phyloP scores from a whole-genome alignment of 1,140 invertebrate genomes.

The Ips typographus region DNA sequence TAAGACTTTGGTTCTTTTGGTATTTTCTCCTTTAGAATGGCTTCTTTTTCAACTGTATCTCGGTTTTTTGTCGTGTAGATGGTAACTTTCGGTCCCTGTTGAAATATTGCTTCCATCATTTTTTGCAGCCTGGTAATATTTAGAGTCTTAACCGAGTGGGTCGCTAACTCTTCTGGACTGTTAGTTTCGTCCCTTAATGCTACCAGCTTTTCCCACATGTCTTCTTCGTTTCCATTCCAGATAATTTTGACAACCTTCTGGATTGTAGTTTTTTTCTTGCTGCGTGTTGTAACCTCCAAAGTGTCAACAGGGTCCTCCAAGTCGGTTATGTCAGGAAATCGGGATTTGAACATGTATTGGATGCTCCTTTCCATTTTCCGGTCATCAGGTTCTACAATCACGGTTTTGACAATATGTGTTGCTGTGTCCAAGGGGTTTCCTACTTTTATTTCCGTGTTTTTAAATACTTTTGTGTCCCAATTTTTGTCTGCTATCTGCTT shows the following conservation, averaged over 20 bases:
- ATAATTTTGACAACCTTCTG: not conserved
- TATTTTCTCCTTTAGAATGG: not conserved
- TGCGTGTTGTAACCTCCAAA: not conserved
- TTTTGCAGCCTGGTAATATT: not conserved
- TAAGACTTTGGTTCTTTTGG: not conserved
- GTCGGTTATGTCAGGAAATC: too few relatives aligned
- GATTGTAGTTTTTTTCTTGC: not conserved
- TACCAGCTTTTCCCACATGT: not conserved
- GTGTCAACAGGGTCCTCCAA: too few relatives aligned
- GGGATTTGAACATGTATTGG: not conserved
- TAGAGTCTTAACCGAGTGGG: not conserved
- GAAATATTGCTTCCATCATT: conserved; percentile 1
- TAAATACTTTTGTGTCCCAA: not conserved
- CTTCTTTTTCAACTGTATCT: not conserved
- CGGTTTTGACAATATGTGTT: not conserved
- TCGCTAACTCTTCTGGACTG: not conserved
- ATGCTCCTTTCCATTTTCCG: not conserved
- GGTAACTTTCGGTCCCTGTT: not conserved
- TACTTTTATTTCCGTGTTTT: conserved; percentile 3
- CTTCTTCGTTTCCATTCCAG: not conserved
- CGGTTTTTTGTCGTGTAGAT: conserved; percentile 12
- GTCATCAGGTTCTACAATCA: not conserved
- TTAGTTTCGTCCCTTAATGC: not conserved
- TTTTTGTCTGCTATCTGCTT: too few relatives aligned
- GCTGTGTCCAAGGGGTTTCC: too few relatives aligned